These are phyloP conservation scores for Ips typographus DNA, from an alignment of 1,140 invertebrate species.

Conservation along the genomic window DNA sequence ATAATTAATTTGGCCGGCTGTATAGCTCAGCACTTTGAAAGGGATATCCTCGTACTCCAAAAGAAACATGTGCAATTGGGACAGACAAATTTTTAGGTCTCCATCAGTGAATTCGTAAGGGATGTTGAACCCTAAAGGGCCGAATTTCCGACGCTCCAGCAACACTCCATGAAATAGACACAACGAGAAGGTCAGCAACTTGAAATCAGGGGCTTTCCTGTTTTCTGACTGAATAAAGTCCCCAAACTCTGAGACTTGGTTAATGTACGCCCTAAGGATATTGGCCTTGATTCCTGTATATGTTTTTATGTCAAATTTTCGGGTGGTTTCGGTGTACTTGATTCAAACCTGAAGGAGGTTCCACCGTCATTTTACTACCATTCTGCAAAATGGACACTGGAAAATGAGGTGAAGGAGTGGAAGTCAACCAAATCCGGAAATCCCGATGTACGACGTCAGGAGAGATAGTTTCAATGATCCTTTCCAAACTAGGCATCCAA, in stretches of 20 bases:
- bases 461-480: constrained; percentile 59
- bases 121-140: constrained; percentile 74
- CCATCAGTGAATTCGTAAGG: constrained; percentile 75
- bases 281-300: constrained; percentile 60
- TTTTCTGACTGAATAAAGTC: constrained; percentile 58
- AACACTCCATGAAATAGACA: constrained; percentile 71
- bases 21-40: constrained; percentile 61
- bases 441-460: constrained; percentile 57
- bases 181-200: constrained; percentile 66
- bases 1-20: constrained; percentile 82
- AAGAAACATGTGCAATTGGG: constrained; percentile 69
- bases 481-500: constrained; percentile 67
- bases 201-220: constrained; percentile 62
- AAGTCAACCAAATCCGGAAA: constrained; percentile 75
- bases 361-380: constrained; percentile 72
- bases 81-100: constrained; percentile 71
- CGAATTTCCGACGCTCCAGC: constrained; percentile 71
- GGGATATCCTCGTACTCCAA: constrained; percentile 64
- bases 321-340: background rate
- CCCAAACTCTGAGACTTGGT: constrained; percentile 55
- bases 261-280: constrained; percentile 62
- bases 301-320: background rate
- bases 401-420: constrained; percentile 65
- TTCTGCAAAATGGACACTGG: constrained; percentile 72
- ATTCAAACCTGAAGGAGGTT: constrained; percentile 63